Evolutionary conservation across 2,113 vertebrate genomes (phyloP), one percentile per base, ranked within the genome.

Genomic region (Rhabdornis inornatus): DNA sequence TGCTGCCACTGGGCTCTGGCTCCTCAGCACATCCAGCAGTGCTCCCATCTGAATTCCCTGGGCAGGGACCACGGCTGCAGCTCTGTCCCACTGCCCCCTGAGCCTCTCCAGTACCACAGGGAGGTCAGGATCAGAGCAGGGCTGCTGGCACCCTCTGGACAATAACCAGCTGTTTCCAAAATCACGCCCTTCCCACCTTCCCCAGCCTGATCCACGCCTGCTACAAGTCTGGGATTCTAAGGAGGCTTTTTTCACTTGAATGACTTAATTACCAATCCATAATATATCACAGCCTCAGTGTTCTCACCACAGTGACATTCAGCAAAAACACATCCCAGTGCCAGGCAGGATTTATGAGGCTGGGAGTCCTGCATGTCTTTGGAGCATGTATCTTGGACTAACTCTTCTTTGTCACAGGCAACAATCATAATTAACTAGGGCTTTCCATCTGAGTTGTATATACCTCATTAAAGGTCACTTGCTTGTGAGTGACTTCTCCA

Each of bases 381-480:
- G 53, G 40, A 59, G 37, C 24, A 9, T 53, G 31, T 68, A 80
- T 91, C 90, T 91, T 31, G 35, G 22, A 50, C 44, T n/a, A 44
- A 57, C 5, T 53, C 77, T 71, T 77, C 91, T 71, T 40, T 70
- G 47, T 61, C 82, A 52, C 61, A 40, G 39, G 17, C n/a, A 66
- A 40, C 56, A 35, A 52, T 33, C n/a, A 70, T 82, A 78, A 92
- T 86, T 80, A 90, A 92, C 47, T 13, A 5, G 37, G 24, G 28
- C 52, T 90, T 91, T 91, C 68, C 56, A 42, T 74, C 56, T 90
- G 10, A 44, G 11, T 35, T 74, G 24, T 42, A 47, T 45, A 11
- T 39, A 60, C 42, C 65, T 82, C 83, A 50, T 50, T 49, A 96
- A 92, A 96, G 85, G 87, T 94, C 85, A 95, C 42, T 56, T 17